These are phyloP conservation scores for Chrysodeixis includens DNA, from an alignment of 2,888 invertebrate genomes.

Conservation along the genomic window DNA sequence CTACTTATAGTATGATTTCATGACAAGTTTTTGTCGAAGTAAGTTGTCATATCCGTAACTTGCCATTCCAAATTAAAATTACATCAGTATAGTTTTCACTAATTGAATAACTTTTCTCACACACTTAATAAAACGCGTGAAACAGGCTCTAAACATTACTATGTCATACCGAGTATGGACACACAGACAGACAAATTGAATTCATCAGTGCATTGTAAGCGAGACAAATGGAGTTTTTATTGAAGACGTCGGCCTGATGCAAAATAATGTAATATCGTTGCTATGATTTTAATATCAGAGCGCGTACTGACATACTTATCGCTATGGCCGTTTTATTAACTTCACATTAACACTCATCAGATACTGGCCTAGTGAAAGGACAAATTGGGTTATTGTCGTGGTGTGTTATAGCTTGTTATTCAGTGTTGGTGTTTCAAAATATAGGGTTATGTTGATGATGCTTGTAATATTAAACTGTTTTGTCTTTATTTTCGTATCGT, in stretches of 20 bases:
- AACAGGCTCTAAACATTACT: background rate
- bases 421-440: background rate
- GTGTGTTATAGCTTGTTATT: background rate
- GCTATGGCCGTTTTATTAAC: conserved; percentile 17
- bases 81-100: background rate
- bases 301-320: conserved; percentile 40
- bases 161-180: conserved; percentile 6
- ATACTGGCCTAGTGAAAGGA: background rate
- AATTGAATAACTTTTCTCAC: background rate
- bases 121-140: background rate
- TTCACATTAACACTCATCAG: background rate
- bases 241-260: conserved; percentile 60
- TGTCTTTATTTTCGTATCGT: too few species aligned
- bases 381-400: background rate
- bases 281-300: conserved; percentile 52
- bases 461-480: background rate
- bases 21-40: too few species aligned
- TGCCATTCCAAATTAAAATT: too few species aligned
- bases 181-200: conserved; percentile 47
- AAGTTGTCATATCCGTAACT: too few species aligned
- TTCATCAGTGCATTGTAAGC: conserved; percentile 59
- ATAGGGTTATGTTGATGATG: background rate
- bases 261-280: conserved; percentile 55
- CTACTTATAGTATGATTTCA: too few species aligned
- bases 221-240: conserved; percentile 69